Base-by-base conservation (phyloP, 2,797 vertebrate genomes). In the Todus mexicanus region DNA sequence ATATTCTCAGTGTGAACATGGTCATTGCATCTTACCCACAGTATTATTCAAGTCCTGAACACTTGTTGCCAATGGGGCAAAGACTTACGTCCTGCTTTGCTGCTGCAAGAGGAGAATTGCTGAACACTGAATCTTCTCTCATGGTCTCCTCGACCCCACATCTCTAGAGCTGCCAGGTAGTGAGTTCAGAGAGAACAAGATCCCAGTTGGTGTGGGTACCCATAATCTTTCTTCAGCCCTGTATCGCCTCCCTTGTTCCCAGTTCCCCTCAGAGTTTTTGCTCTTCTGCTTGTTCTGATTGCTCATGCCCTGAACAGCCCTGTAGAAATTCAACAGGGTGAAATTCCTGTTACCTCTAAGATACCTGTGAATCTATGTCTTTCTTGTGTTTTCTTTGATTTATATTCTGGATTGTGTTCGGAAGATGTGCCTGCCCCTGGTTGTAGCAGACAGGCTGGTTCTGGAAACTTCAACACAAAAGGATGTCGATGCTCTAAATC, bases 381-480 rank as follows among this genome's bases (percentile, higher is more conserved):
- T 68, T 80, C 86, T 82, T 73, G 13, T 83, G 47, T 89, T 87
- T 89, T 45, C 84, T 95, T 89, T 93, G 59, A 38, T 73, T 87
- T 71, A 35, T 64, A 15, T 47, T 85, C 69, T 69, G 65, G 25
- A 11, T 73, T 75, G 13, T 35, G 37, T 71, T 87, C 72, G 78
- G 82, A 94, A 66, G 65, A 89, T 84, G 48, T 83, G 50, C 57
- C 35, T 73, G 37, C 76, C 40, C 56, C 90, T 78, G 38, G 43
- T 71, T 83, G 45, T 23, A 78, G 65, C 86, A 91, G 70, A 91
- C 73, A 75, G 79, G 87, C 78, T 94, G 90, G 93, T 89, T 93
- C 90, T 91, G 93, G 93, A 81, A 95, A 81, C 63, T 80, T 90
- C 42, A 48, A 56, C 54, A 94, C 88, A 96, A 95, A 95, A 87